Conservation (phyloP, 2,113 vertebrate genomes). For the Elephas maximus region DNA sequence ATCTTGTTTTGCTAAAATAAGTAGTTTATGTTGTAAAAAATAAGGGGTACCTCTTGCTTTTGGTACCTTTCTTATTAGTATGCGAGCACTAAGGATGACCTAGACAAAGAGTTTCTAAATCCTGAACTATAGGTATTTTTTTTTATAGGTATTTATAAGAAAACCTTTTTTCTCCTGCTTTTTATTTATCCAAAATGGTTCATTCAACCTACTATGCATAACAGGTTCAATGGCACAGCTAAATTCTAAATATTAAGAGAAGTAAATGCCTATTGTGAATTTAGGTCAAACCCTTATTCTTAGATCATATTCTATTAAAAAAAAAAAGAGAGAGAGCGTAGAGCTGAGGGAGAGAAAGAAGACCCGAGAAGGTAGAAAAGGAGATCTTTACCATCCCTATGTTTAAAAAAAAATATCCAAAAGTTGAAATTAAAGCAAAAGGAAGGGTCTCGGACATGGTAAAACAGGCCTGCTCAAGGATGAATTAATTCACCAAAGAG, state of each 20-base stretch:
- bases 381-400: background rate
- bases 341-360: background rate
- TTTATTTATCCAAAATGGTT: conserved; percentile 17
- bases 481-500: background rate
- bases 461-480: background rate
- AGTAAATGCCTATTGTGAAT: background rate
- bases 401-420: background rate
- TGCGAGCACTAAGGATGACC: background rate
- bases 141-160: background rate
- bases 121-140: background rate
- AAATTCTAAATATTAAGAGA: background rate
- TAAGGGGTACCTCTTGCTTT: background rate
- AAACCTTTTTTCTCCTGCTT: background rate
- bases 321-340: background rate
- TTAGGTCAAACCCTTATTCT: background rate
- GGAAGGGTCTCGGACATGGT: fast-evolving
- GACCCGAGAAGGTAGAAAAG: background rate
- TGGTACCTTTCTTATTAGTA: background rate
- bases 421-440: background rate
- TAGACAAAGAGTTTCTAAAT: background rate
- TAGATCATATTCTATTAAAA: background rate
- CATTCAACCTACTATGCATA: background rate
- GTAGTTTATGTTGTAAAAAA: background rate
- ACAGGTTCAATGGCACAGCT: background rate
- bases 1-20: background rate